Conservation (phyloP, 2,797 vertebrate species). For the Coregonus sp. region DNA sequence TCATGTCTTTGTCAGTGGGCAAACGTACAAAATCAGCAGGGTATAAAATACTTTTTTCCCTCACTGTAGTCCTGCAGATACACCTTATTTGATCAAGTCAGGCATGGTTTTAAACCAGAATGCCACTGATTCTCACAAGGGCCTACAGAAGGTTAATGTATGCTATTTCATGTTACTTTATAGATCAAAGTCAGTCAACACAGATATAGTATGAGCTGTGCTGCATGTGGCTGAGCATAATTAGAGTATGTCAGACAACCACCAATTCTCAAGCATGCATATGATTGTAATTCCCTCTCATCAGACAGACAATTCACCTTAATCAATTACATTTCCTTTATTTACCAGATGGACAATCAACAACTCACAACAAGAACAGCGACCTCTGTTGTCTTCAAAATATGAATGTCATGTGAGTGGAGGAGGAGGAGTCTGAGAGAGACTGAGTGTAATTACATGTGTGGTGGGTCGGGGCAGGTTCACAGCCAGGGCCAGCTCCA, state of each 20-base stretch:
- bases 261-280: neutral
- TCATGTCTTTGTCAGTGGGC: no score
- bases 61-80: neutral
- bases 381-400: conserved; percentile 2
- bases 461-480: conserved; percentile 50
- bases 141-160: neutral
- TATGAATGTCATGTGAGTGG: conserved; percentile 26
- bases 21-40: no score
- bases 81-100: conserved; percentile 13
- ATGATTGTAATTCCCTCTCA: neutral
- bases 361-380: conserved; percentile 10
- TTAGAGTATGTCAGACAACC: neutral
- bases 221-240: neutral
- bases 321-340: neutral
- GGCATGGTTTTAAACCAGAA: conserved; percentile 5
- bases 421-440: neutral
- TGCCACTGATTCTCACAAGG: conserved; percentile 6
- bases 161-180: conserved; percentile 4
- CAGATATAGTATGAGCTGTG: neutral
- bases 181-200: neutral
- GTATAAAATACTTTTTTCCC: no score
- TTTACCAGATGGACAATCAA: neutral
- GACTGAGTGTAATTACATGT: conserved; percentile 52
- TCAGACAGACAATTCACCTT: conserved; percentile 14
- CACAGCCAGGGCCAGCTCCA: conserved; percentile 31